Evolutionary conservation across 2,888 invertebrate genomes (phyloP).

Genomic region (Pollenia griseotomentosa): DNA sequence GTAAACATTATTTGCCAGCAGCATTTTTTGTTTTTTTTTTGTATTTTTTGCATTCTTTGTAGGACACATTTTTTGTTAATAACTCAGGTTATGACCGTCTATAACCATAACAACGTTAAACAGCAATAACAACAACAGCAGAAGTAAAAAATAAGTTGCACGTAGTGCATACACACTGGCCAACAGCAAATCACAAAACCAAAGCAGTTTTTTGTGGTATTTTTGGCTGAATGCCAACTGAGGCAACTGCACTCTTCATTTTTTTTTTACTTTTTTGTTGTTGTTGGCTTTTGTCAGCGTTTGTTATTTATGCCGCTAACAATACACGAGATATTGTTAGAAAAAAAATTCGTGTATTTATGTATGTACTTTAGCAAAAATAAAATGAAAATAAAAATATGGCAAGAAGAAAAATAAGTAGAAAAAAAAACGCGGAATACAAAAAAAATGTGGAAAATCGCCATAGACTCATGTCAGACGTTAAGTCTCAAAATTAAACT

Average conservation of each 20-base stretch:
- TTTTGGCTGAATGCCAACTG: constrained; percentile 72
- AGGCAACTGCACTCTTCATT: constrained; percentile 68
- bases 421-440: constrained; percentile 51
- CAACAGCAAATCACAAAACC: constrained; percentile 43
- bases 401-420: background rate
- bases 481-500: constrained; percentile 64
- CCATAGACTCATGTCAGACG: constrained; percentile 72
- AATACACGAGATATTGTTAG: constrained; percentile 56
- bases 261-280: constrained; percentile 13
- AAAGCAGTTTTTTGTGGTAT: constrained; percentile 48
- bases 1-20: background rate
- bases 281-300: constrained; percentile 27
- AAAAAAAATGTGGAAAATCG: constrained; percentile 54
- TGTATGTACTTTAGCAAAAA: background rate
- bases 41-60: constrained; percentile 36
- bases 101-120: constrained; percentile 49
- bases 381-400: background rate
- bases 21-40: background rate
- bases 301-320: constrained; percentile 52
- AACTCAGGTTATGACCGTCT: constrained; percentile 55
- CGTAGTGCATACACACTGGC: constrained; percentile 16
- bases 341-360: constrained; percentile 7
- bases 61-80: constrained; percentile 52
- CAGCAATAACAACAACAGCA: background rate
- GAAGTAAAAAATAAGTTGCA: background rate